Evolutionary conservation across 1,140 invertebrate species (phyloP), one percentile per base, ranked within the genome.

Genomic region (Cydia strobilella): DNA sequence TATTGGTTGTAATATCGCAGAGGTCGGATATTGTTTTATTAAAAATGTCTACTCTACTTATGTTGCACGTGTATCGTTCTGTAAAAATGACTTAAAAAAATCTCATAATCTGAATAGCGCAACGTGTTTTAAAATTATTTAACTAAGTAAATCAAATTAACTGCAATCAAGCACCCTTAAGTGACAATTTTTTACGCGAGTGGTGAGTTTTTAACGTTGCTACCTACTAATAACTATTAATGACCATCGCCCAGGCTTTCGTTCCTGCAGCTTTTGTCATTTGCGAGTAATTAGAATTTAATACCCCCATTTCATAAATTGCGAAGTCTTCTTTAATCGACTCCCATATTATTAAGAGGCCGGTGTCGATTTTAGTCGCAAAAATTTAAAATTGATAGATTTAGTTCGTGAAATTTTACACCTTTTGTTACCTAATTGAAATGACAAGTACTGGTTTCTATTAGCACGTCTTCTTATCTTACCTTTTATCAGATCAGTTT

Each of bases 211-310:
- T 88, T 89, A 89, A 89, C 86, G 89, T 86, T 84, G 78, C 80
- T 75, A 77, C 80, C 80, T 75, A 77, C 80, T 90, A 89, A 90
- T 84, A 81, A 90, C 84, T 88, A 90, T 88, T 85, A 90, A 90
- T 90, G 86, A 83, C 78, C 76, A 74, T 74, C 27, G 74, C 77
- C 54, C 74, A 80, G 77, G 81, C 77, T 80, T 83, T 81, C 85
- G 84, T 81, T 82, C 78, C 81, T 75, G 79, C 63, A 83, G 84
- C 84, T 85, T 84, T 80, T 86, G 83, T 89, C 87, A 87, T 90
- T 89, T 87, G 82, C 80, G 78, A 84, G 80, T 84, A 88, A 90
- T 90, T 90, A 89, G 77, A 79, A 78, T 65, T 65, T 65, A 65
- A 65, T 75, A 82, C 84, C 79, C 82, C 82, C 86, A 75, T 84